phyloP scores from a whole-genome alignment of 2,113 vertebrate species.

The Equus quagga region DNA sequence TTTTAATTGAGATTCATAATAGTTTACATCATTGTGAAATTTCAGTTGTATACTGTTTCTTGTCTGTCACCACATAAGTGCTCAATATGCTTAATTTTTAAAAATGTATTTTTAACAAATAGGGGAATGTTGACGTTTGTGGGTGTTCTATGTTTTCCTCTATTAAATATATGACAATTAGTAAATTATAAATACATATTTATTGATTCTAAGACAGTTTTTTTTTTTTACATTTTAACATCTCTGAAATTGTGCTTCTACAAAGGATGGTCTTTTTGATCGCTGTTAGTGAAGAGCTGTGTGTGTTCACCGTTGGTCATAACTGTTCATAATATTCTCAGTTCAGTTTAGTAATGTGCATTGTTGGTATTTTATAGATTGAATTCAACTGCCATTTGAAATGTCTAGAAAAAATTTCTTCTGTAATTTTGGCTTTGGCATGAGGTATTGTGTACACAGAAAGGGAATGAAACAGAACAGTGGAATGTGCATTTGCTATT shows the following conservation, averaged over 20 bases:
- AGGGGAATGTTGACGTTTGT: neutral
- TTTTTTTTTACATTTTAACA: neutral
- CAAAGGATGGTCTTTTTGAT: neutral
- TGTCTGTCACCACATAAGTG: too few relatives aligned
- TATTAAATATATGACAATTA: neutral
- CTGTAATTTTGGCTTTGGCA: conserved; percentile 13
- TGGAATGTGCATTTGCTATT: neutral
- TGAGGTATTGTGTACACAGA: neutral
- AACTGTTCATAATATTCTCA: neutral
- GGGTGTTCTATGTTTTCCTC: neutral
- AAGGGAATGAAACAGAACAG: neutral
- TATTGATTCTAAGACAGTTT: neutral
- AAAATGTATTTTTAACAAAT: neutral
- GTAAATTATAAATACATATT: neutral
- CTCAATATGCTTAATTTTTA: too few relatives aligned
- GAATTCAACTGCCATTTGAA: conserved; percentile 3
- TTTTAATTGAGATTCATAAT: too few relatives aligned
- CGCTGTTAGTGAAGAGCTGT: neutral
- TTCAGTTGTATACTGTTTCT: too few relatives aligned
- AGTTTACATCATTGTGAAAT: too few relatives aligned
- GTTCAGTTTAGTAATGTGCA: neutral
- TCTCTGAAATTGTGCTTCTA: neutral
- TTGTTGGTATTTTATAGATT: conserved; percentile 33
- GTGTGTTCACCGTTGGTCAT: neutral
- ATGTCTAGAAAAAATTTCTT: neutral